Conservation (phyloP, 1,140 invertebrate genomes). For the Zaprionus nigranus region DNA sequence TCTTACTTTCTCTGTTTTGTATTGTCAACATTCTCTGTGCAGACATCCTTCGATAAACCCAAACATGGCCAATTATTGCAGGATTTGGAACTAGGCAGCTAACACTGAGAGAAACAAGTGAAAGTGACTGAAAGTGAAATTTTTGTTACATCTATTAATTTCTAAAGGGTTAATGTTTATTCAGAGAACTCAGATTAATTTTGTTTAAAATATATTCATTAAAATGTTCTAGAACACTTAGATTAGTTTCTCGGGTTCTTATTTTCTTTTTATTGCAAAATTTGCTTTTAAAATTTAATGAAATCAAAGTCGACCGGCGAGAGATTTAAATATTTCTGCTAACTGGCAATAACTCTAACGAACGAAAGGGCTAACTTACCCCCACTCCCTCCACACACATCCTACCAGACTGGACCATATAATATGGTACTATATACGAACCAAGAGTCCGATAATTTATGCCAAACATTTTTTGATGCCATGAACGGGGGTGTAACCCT, state of each 20-base stretch:
- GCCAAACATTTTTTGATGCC: slow-evolving; percentile 61
- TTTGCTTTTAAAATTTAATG: slow-evolving; percentile 32
- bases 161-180: not conserved
- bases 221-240: not conserved
- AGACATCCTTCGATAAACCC: not conserved
- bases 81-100: not conserved
- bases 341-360: slow-evolving; percentile 19
- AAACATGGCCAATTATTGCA: not conserved
- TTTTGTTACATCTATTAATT: not conserved
- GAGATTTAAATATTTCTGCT: slow-evolving; percentile 12
- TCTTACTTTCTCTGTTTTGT: not conserved
- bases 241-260: not conserved
- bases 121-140: not conserved
- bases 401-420: not conserved
- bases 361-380: slow-evolving; percentile 8
- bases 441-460: slow-evolving; percentile 57
- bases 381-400: not conserved
- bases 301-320: slow-evolving; percentile 39
- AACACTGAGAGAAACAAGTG: not conserved
- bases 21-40: not conserved
- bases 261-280: not conserved
- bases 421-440: slow-evolving; percentile 6
- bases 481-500: slow-evolving; percentile 48
- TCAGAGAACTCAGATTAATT: not conserved
- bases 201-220: not conserved